These are phyloP conservation scores for Hapalemur alaotrensis DNA, from an alignment of 2,797 vertebrate genomes.

Conservation along the genomic window DNA sequence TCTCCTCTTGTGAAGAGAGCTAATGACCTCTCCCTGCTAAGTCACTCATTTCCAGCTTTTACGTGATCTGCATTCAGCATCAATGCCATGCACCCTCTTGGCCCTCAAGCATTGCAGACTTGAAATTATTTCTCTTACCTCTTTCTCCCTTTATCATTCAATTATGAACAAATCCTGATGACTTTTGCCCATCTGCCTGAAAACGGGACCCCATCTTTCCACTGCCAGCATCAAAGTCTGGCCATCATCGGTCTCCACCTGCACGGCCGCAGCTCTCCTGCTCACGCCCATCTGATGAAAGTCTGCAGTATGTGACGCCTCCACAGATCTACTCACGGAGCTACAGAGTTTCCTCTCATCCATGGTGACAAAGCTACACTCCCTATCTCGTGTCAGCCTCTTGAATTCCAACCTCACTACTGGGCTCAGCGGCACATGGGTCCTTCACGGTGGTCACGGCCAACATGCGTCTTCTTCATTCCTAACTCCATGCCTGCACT, in stretches of 20 bases:
- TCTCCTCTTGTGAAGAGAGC: background rate
- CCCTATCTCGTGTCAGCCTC: background rate
- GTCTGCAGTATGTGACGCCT: rapidly evolving
- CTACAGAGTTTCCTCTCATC: rapidly evolving
- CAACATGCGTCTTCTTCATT: background rate
- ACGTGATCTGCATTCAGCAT: rapidly evolving
- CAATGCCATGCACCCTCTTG: rapidly evolving
- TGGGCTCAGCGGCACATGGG: background rate
- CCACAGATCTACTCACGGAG: background rate
- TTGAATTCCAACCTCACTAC: rapidly evolving
- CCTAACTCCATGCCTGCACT: background rate
- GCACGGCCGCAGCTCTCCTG: rapidly evolving
- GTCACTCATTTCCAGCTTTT: background rate
- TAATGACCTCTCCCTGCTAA: rapidly evolving
- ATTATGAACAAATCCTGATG: background rate
- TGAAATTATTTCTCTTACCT: background rate
- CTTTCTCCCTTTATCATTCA: background rate
- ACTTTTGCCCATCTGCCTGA: background rate
- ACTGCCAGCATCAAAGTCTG: rapidly evolving
- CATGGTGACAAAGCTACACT: rapidly evolving
- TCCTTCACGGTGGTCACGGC: rapidly evolving
- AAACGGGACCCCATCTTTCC: rapidly evolving
- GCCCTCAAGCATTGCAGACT: background rate
- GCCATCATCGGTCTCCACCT: background rate
- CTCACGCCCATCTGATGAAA: rapidly evolving